Base-by-base conservation (phyloP, 2,797 vertebrate species). In the Amphiprion clarkii region DNA sequence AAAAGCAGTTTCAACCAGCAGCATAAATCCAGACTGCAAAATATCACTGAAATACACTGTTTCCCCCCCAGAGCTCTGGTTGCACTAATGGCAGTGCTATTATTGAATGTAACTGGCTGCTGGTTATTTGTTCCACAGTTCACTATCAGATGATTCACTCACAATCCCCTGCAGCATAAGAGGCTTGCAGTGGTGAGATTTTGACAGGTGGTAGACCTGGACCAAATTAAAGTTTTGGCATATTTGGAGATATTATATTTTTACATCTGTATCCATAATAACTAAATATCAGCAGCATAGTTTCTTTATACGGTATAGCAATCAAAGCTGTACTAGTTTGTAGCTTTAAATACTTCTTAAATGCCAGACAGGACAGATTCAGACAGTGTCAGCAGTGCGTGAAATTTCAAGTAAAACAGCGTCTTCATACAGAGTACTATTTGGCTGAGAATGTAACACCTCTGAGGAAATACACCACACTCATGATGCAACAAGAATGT, bases 41-140 rank as follows among this genome's bases (percentile, higher is more conserved):
- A 56, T 31, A 62, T 27, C 8, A 4, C 14, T 42, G 5, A 33
- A 49, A 21, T 36, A 36, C 33, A 67, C 9, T 61, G 29, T 10
- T 23, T 44, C 39, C 5, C 52, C 44, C 44, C 1, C 3, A 33
- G 3, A 48, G 17, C 27, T 73, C 54, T 21, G 17, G 40, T 56
- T 7, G 4, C 53, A 39, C n/a, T 48, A 14, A 29, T 19, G 13
- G 29, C 10, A n/a, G 36, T 3, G 62, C 57, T 57, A 13, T 48
- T 46, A 40, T 4, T 61, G 61, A 60, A 44, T 66, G 39, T 58
- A 70, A 58, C 25, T 56, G 44, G 46, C 72, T 69, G 33, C 72
- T 73, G 67, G 42, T 64, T 67, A 7, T 72, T 74, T 68, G 42
- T 51, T 71, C 63, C 71, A 31, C 33, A 27, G 31, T 67, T 77